Base-by-base conservation (phyloP, 2,888 invertebrate genomes). In the Schizaphis graminum region DNA sequence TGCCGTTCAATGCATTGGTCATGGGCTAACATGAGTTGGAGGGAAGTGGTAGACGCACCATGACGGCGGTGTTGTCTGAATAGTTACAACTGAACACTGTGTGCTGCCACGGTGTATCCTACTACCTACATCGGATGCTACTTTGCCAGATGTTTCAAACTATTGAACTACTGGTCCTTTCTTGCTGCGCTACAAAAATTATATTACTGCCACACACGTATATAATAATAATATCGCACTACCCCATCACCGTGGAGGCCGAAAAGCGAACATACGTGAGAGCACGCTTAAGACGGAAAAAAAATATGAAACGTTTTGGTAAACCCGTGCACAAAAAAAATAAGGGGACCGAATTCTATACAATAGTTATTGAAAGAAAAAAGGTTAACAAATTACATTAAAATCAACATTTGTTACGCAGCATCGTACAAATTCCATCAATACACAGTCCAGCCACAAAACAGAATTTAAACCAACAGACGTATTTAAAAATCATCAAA, bases 71-170 rank as follows among this genome's bases (percentile, higher is more conserved):
- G 67, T 53, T 53, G 67, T 92, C 92, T 35, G 92, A 88, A 88
- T 92, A 92, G 92, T 92, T 41, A 88, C 44, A 67, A 61, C 49
- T 67, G n/a, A 87, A 92, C 41, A 41, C 53, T 67, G 91, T 41
- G 10, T 90, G 49, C 28, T 41, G 92, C 88, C n/a, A 61, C 47
- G 92, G 92, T 49, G 56, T 92, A 89, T 93, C 89, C 88, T 67
- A 47, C 77, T 89, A 94, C 90, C 93, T 94, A 94, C 93, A 91
- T 90, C 85, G 85, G 90, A 94, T 94, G 86, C 93, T 90, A 90
- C 90, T 94, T 94, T 90, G 93, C 93, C 93, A 94, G 93, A 94
- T 94, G 93, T 94, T 94, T 57, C 86, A 53, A 53, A 90, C 90
- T 85, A 61, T 86, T 86, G 91, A 41, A 91, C 85, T 91, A 86